Evolutionary conservation across 2,113 vertebrate species (phyloP), one percentile per base, ranked within the genome.

Genomic region (Potamarius usumacintae): DNA sequence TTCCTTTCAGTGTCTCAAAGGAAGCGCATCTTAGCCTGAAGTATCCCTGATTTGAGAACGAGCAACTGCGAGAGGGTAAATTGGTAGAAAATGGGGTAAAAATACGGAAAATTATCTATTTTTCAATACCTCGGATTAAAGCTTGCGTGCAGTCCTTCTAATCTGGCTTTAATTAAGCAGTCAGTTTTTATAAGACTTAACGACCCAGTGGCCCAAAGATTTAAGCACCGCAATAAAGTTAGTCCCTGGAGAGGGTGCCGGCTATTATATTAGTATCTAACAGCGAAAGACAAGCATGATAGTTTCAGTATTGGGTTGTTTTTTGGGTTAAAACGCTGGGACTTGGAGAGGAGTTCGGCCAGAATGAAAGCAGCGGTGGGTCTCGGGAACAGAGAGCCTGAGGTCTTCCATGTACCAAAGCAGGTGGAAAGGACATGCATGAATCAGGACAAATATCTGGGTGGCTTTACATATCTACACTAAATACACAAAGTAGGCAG

Each of bases 221-320:
- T 81, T 81, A 81, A 81, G 79, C 79, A n/a, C 34, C 55, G 34
- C 14, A 27, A 67, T 83, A 63, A 82, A 62, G 30, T 83, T 14
- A 0, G 14, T 18, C 60, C 42, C 60, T 67, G 60, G 50, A n/a
- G 60, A n/a, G 34, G 2, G 15, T 50, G 58, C 20, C 0, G 60
- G 60, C 22, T 82, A 80, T 42, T 42, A 82, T 48, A 82, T 82
- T 82, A 62, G 57, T 42, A 34, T 25, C 58, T 62, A 82, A 82
- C 48, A 63, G 58, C 58, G 62, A 9, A 12, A 34, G 27, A 9
- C 18, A 34, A 63, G 80, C 17, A 48, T 34, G 18, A 8, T 22
- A 82, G 18, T 7, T 62, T 11, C 30, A 22, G 22, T 20, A 34
- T 60, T 8, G 17, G 2, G 14, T 57, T 17, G 12, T 80, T 79